A percentile compares a stretch with the other conserved stretches of the same genome.
Evolutionary conservation across 2,888 invertebrate species (phyloP).

Genomic region (Cremastinae sp.): DNA sequence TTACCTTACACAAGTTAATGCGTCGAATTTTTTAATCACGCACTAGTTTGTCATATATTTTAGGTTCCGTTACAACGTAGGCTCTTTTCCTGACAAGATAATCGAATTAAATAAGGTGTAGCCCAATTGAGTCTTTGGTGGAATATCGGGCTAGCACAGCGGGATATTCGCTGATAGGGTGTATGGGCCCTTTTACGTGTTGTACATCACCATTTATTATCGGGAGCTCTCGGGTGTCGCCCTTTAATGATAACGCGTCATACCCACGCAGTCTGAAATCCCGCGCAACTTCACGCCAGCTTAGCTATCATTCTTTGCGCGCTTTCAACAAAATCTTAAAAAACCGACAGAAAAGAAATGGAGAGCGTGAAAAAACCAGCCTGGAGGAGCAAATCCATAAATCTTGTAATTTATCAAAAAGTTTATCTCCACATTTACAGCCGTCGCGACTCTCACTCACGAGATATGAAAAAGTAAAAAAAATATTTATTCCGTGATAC

Average conservation of each 20-base stretch:
- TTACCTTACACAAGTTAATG: no score
- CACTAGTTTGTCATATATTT: no score
- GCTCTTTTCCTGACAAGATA: conserved; percentile 7
- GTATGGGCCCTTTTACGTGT: conserved; percentile 20
- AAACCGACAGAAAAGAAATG: not conserved
- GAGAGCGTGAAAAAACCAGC: no score
- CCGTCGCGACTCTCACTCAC: not conserved
- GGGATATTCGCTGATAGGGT: conserved; percentile 18
- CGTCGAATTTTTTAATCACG: not conserved
- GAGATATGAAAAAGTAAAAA: not conserved
- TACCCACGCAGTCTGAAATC: conserved; percentile 3
- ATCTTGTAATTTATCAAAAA: not conserved
- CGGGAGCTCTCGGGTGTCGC: conserved; percentile 2
- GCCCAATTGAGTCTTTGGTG: conserved; percentile 37
- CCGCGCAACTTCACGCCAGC: not conserved
- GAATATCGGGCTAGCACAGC: conserved; percentile 13
- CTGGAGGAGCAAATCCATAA: not conserved
- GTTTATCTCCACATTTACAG: not conserved
- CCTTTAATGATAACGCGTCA: conserved; percentile 18
- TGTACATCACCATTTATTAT: conserved; percentile 38
- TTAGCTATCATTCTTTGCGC: not conserved
- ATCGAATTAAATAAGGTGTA: conserved; percentile 49
- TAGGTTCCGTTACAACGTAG: not conserved
- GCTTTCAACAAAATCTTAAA: conserved; percentile 9
- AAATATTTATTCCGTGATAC: no score